Percentiles rank a stretch among this genome's conserved stretches.
Conservation (phyloP, 2,888 invertebrate genomes). For the Diaphora mendica region DNA sequence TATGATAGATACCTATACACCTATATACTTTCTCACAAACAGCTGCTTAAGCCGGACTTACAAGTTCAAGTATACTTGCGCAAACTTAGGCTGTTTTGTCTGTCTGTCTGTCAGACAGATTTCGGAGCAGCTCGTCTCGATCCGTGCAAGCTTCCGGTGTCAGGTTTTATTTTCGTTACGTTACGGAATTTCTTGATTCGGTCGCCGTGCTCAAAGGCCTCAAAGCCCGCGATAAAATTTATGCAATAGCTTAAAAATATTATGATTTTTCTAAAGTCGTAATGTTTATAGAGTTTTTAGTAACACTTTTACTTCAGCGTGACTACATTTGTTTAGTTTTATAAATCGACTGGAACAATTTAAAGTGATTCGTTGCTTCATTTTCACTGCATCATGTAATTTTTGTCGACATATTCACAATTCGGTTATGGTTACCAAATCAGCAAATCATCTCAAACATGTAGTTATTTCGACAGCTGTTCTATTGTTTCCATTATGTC, state of each 20-base stretch:
- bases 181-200: no score
- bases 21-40: no score
- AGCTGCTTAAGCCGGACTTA: no score
- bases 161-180: no score
- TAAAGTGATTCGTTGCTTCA: conserved; percentile 5
- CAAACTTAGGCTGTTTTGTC: no score
- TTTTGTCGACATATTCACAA: conserved; percentile 31
- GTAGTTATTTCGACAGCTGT: conserved; percentile 51
- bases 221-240: no score
- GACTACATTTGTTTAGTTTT: neutral
- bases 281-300: neutral
- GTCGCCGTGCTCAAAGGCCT: no score
- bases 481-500: conserved; percentile 68
- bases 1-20: no score
- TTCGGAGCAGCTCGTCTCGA: no score
- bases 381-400: conserved; percentile 6
- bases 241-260: neutral
- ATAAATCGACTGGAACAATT: neutral
- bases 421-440: conserved; percentile 52
- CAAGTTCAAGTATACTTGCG: no score
- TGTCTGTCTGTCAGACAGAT: no score
- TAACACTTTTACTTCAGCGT: neutral
- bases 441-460: conserved; percentile 49
- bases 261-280: neutral
- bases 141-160: no score